Evolutionary conservation across 2,888 invertebrate species (phyloP), one percentile per base, ranked within the genome.

Genomic region (Torymus auratus): DNA sequence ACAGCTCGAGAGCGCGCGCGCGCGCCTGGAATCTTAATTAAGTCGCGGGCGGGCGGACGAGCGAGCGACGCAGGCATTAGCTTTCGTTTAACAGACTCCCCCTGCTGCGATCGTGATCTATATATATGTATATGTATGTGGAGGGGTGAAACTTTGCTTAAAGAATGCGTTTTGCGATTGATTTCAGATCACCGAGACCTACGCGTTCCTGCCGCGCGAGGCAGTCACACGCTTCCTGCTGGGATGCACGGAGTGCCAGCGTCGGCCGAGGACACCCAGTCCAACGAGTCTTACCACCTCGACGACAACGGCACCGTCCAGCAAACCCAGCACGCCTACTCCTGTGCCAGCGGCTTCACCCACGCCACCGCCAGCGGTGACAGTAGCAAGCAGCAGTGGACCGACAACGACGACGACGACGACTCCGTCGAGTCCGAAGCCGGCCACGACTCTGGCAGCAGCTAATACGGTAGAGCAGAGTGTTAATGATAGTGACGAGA

Each of bases 141-240:
- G 28, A 28, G 28, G 28, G 3, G 28, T 28, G 28, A 28, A 28
- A 28, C 28, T 28, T 28, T 28, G 28, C 28, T 28, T 28, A 28
- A 3, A 28, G 28, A 4, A 28, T 28, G 28, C 28, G 5, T 55
- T 69, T 12, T 11, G 10, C n/a, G 17, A 62, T 79, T 71, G 89
- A 89, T 93, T 92, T 80, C 94, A 98, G 98, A 98, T 98, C 89
- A 98, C 98, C 73, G 98, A 98, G 92, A 97, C 97, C 82, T 98
- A 97, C 93, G 97, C 98, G 71, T 98, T 98, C 90, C 93, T 98
- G 86, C 98, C 98, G 4, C 95, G 98, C 79, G 98, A 98, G 92
- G 98, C 98, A 70, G 98, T 98, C 90, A 98, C 98, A 81, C 95
- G 97, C 87, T 98, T 98, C 92, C 94, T 98, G 81, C 95, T 98